Base-by-base conservation (phyloP, 2,113 vertebrate species). In the Acanthochromis polyacanthus region DNA sequence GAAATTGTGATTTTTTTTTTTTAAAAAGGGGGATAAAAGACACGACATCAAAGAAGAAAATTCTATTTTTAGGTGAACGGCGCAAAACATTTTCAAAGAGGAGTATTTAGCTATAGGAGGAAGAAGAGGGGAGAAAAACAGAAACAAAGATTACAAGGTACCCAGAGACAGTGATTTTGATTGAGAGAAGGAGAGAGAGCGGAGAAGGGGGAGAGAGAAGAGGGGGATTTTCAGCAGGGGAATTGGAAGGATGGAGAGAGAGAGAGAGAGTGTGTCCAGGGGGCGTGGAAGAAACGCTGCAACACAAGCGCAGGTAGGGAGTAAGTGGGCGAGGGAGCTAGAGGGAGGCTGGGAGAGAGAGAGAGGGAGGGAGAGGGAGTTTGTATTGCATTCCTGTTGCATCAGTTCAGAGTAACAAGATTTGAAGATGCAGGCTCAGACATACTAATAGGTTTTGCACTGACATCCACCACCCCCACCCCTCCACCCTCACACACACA, bases 321-420 rank as follows among this genome's bases (percentile, higher is more conserved):
- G 80, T 62, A 87, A 90, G 85, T 89, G 90, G 82, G 78, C 40
- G 67, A 88, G 81, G 58, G 71, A 79, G 83, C 63, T 55, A 62
- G 71, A 64, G 76, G 62, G 20, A 43, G 55, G 71, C 59, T 38
- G 53, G 64, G 79, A 53, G 64, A 79, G 83, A 57, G 75, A 50
- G 58, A 51, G 50, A 15, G 80, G 40, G 65, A 17, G 71, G 10
- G 72, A 9, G 75, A 16, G 67, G 73, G 80, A 73, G 81, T 68
- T 73, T 67, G 84, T 86, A 93, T 95, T 95, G 92, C 93, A 88
- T 92, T 93, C 89, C 81, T 92, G 89, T 95, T 95, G 93, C 93
- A 94, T 95, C 94, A 95, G 89, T 91, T 91, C 84, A 92, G 88
- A 88, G 93, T 93, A 95, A 94, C 90, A 90, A 93, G 91, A 93